A percentile compares a stretch with the other conserved stretches of the same genome.
Conservation (phyloP, 2,888 invertebrate species). For the Ophion slaviceki region DNA sequence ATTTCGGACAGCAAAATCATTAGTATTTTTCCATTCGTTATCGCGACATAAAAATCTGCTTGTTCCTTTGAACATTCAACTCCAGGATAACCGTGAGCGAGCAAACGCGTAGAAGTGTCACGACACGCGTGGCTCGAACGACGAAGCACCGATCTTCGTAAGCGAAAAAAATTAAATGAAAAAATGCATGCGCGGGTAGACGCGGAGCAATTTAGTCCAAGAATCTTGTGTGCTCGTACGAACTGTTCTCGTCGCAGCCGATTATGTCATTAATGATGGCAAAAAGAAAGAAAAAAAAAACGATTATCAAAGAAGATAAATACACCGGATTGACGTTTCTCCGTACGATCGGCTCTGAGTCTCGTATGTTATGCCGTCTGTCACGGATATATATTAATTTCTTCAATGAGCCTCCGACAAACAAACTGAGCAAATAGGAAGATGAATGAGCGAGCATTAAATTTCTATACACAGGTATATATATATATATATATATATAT, state of each 20-base stretch:
- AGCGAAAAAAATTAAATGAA: not conserved
- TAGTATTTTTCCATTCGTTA: not conserved
- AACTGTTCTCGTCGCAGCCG: constrained; percentile 27
- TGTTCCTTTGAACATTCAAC: not conserved
- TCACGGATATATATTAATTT: constrained; percentile 42
- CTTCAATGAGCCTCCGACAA: constrained; percentile 43
- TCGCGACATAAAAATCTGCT: not conserved
- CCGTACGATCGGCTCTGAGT: constrained; percentile 36
- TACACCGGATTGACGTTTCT: constrained; percentile 47
- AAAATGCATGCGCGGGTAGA: constrained; percentile 4
- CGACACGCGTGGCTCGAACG: not conserved
- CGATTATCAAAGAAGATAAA: constrained; percentile 44
- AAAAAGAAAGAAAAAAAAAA: constrained; percentile 16
- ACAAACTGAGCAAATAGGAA: constrained; percentile 20
- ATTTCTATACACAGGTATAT: not conserved
- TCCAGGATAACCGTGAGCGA: not conserved
- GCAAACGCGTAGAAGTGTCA: not conserved
- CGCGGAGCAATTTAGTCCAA: constrained; percentile 39
- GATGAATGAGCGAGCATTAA: constrained; percentile 11
- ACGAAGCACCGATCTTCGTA: not conserved
- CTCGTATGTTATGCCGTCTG: constrained; percentile 28
- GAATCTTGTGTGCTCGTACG: constrained; percentile 32
- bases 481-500: not conserved
- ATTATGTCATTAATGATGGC: constrained; percentile 54
- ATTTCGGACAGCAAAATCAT: not conserved